Conservation (phyloP, 2,888 invertebrate species). For the Aspidapion aeneum region DNA sequence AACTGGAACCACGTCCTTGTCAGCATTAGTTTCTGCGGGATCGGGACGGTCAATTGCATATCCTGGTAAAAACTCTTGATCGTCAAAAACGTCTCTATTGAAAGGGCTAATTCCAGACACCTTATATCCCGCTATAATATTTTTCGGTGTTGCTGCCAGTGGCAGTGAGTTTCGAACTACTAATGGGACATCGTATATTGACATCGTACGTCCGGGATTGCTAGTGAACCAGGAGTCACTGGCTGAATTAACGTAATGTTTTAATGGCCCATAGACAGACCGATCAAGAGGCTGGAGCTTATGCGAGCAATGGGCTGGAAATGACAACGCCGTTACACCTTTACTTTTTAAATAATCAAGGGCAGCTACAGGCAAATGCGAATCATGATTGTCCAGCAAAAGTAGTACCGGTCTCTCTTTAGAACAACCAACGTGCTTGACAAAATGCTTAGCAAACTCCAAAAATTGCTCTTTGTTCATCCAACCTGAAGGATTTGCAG, state of each 20-base stretch:
- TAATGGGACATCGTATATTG: not conserved
- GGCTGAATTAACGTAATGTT: not conserved
- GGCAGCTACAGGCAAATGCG: not conserved
- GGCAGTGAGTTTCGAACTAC: not conserved
- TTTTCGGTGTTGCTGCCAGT: constrained; percentile 2
- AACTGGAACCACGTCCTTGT: constrained; percentile 3
- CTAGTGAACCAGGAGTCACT: not conserved
- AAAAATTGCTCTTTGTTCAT: not conserved
- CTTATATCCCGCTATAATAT: constrained; percentile 2
- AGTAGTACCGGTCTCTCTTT: not conserved
- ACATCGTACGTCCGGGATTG: not conserved
- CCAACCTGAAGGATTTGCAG: not conserved
- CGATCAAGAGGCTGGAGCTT: not conserved
- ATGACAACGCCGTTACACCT: not conserved
- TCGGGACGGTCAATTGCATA: constrained; percentile 2
- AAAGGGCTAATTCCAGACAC: constrained; percentile 4
- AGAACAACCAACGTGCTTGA: not conserved
- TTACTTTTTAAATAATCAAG: not conserved
- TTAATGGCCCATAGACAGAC: not conserved
- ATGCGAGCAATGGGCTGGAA: not conserved
- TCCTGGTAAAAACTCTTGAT: not conserved
- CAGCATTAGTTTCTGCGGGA: constrained; percentile 5
- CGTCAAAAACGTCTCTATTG: constrained; percentile 4
- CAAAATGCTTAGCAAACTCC: not conserved
- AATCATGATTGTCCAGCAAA: not conserved